Conservation (phyloP, 2,797 vertebrate species). For the Echeneis naucrates region DNA sequence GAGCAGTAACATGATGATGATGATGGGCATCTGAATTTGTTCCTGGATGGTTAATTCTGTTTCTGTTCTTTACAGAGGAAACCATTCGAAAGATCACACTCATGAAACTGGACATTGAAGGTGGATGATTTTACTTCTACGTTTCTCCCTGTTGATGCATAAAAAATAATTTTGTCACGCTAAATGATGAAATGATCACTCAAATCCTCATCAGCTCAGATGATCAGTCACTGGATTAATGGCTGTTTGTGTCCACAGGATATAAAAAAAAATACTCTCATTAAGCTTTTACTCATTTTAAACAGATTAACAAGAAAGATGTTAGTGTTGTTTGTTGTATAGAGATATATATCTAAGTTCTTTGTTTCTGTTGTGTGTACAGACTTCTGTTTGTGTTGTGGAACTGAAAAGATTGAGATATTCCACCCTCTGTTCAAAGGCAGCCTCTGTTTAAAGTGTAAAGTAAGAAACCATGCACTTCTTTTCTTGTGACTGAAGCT, state of each 20-base stretch:
- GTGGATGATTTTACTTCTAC: constrained; percentile 53
- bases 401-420: constrained; percentile 48
- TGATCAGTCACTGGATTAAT: background rate
- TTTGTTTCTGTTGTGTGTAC: background rate
- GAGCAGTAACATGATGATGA: too few relatives aligned
- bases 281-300: background rate
- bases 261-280: background rate
- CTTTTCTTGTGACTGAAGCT: background rate
- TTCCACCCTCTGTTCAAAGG: constrained; percentile 85
- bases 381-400: constrained; percentile 85
- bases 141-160: background rate
- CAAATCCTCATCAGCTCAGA: too few relatives aligned
- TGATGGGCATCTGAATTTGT: too few relatives aligned
- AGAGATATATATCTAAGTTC: background rate
- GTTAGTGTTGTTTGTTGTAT: background rate
- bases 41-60: background rate
- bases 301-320: background rate
- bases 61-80: constrained; percentile 59
- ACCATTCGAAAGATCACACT: constrained; percentile 64
- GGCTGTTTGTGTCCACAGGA: background rate
- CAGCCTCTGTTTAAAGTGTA: constrained; percentile 81
- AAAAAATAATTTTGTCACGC: background rate
- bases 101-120: constrained; percentile 76
- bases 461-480: constrained; percentile 63
- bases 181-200: background rate